A percentile compares a stretch with the other conserved stretches of the same genome.
These are phyloP conservation scores for Melanostigma gelatinosum DNA, from an alignment of 2,113 vertebrate genomes.

Conservation along the genomic window DNA sequence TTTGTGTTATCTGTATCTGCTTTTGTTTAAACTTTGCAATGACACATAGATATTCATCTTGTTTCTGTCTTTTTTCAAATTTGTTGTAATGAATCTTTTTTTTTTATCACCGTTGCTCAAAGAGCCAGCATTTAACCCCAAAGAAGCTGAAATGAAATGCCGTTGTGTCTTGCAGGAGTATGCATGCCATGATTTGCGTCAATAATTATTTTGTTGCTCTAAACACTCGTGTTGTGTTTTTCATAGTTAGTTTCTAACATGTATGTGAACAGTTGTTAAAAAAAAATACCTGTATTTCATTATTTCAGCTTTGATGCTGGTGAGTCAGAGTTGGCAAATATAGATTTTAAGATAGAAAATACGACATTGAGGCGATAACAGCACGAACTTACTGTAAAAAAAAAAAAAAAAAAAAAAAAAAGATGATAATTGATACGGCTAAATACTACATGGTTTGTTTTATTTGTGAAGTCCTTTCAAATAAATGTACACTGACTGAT, in stretches of 20 bases:
- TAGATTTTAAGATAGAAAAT: constrained; percentile 64
- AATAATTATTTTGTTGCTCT: constrained; percentile 41
- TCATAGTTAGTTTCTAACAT: constrained; percentile 51
- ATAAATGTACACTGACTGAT: constrained; percentile 77
- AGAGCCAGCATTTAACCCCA: constrained; percentile 73
- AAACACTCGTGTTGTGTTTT: constrained; percentile 57
- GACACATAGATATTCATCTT: constrained; percentile 32
- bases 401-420: constrained; percentile 47
- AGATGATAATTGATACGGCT: constrained; percentile 44
- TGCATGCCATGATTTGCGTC: constrained; percentile 63
- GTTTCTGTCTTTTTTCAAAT: constrained; percentile 43
- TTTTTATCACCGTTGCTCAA: constrained; percentile 52
- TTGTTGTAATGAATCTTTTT: constrained; percentile 42
- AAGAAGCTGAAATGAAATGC: constrained; percentile 53
- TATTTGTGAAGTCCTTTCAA: constrained; percentile 81
- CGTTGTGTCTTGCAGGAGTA: constrained; percentile 65
- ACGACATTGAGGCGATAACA: constrained; percentile 54
- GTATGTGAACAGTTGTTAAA: constrained; percentile 52
- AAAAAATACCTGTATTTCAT: constrained; percentile 60
- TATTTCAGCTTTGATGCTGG: constrained; percentile 88
- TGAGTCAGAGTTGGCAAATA: constrained; percentile 84
- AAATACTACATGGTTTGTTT: constrained; percentile 63
- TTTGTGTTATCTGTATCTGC: constrained; percentile 50
- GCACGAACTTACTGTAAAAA: constrained; percentile 61
- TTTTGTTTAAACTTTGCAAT: constrained; percentile 52